Evolutionary conservation across 1,140 invertebrate genomes (phyloP), one percentile per base, ranked within the genome.

Genomic region (Hyphantria cunea): DNA sequence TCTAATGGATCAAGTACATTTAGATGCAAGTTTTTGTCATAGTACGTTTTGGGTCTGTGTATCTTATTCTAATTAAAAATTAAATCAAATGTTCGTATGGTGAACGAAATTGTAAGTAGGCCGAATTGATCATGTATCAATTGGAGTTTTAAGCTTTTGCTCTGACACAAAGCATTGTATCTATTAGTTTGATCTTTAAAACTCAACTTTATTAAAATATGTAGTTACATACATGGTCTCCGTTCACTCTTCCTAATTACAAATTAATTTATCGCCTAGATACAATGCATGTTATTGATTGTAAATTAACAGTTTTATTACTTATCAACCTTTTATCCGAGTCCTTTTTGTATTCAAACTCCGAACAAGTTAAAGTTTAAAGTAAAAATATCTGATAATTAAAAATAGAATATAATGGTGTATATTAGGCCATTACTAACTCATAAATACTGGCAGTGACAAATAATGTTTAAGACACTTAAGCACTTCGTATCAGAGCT

Each of bases 81-180:
- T 45, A 55, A 54, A 0, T 44, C 14, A 8, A 45, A 41, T n/a
- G 31, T 45, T 12, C n/a, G 44, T 45, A 31, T 14, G 53, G 53
- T 45, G 53, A 32, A 58, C 55, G 47, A 48, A 44, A 33, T 48
- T 58, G 44, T 66, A 75, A 78, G 70, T 80, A 73, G 75, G 78
- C 44, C 78, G 59, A 76, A 78, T 76, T 64, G 71, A 80, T 78
- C 75, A 74, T 65, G 69, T 65, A 61, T 52, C 60, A 63, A 72
- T 60, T 67, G 64, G 48, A 54, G 66, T 72, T 66, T 74, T 74
- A 52, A 67, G 64, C 68, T 58, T 50, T 39, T 59, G 47, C 45
- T 68, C 63, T 61, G 49, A 45, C 49, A 41, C 51, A 49, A 64
- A 70, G 67, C 59, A 69, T 66, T 55, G 60, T 72, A 70, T 70